phyloP scores from a whole-genome alignment of 2,797 vertebrate species.

The Enteromius anoplus region DNA sequence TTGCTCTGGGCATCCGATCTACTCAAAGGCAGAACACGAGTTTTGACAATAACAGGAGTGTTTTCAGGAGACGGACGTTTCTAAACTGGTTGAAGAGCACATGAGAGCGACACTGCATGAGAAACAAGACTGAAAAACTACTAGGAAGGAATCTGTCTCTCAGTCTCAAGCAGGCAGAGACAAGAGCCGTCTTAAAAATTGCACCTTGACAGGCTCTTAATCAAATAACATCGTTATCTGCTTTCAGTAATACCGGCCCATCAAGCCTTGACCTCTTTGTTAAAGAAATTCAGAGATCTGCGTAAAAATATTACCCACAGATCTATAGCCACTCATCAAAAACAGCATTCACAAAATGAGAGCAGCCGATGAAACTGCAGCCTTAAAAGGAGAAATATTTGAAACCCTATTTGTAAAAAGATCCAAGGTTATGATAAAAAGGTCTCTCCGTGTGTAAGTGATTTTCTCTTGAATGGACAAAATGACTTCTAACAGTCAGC shows the following conservation, averaged over 20 bases:
- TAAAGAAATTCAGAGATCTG: not conserved
- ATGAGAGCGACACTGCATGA: constrained; percentile 1
- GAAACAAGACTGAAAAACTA: constrained; percentile 5
- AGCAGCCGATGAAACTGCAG: not conserved
- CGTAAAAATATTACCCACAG: constrained; percentile 2
- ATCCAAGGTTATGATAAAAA: constrained; percentile 37
- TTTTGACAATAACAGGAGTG: constrained; percentile 38
- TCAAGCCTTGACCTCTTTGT: constrained; percentile 20
- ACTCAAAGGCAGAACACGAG: constrained; percentile 43
- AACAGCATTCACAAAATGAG: not conserved
- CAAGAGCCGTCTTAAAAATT: not conserved
- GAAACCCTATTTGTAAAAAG: not conserved
- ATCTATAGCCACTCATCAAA: constrained; percentile 4
- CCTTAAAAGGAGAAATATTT: constrained; percentile 8
- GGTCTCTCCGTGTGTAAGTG: not conserved
- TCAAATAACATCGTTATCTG: not conserved
- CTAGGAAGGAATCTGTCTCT: not conserved
- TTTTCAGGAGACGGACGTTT: constrained; percentile 15
- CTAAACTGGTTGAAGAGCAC: constrained; percentile 13
- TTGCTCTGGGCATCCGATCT: constrained; percentile 51
- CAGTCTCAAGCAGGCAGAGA: not conserved
- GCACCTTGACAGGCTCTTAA: not conserved
- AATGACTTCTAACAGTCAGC: constrained; percentile 30
- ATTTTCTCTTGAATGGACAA: constrained; percentile 10
- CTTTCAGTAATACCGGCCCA: not conserved